These are phyloP conservation scores for Ennomos fuscantarius DNA, from an alignment of 2,888 invertebrate species.

Conservation along the genomic window DNA sequence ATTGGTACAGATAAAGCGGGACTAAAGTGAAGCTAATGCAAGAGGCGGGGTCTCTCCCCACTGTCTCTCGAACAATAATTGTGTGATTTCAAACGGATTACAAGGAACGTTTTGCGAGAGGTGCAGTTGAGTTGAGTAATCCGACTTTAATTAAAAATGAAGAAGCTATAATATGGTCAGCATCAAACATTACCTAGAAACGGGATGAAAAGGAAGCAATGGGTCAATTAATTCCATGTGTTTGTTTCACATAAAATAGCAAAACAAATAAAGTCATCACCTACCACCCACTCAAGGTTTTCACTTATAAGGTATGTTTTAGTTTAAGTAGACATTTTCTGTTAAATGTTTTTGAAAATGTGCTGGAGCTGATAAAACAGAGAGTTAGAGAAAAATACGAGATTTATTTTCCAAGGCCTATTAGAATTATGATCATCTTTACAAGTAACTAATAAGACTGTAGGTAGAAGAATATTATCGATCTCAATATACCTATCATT, in stretches of 20 bases:
- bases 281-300: too few species aligned
- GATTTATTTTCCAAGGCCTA: too few species aligned
- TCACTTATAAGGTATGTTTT: too few species aligned
- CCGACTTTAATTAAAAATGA: slow-evolving; percentile 42
- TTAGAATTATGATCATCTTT: too few species aligned
- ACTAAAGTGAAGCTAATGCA: slow-evolving; percentile 69
- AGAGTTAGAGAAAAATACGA: too few species aligned
- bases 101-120: slow-evolving; percentile 46
- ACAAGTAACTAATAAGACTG: too few species aligned
- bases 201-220: slow-evolving; percentile 25
- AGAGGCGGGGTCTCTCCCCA: slow-evolving; percentile 68
- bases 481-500: too few species aligned
- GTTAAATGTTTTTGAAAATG: too few species aligned
- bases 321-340: too few species aligned
- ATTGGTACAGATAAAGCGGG: slow-evolving; percentile 65
- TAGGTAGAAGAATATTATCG: too few species aligned
- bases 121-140: slow-evolving; percentile 40
- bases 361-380: too few species aligned
- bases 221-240: background rate
- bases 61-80: slow-evolving; percentile 63
- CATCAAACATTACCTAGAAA: background rate
- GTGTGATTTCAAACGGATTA: slow-evolving; percentile 74
- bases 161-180: slow-evolving; percentile 24
- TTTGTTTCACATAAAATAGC: background rate
- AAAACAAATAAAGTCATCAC: too few species aligned